Base-by-base conservation (phyloP, 2,113 vertebrate species). In the Trichomycterus rosablanca region DNA sequence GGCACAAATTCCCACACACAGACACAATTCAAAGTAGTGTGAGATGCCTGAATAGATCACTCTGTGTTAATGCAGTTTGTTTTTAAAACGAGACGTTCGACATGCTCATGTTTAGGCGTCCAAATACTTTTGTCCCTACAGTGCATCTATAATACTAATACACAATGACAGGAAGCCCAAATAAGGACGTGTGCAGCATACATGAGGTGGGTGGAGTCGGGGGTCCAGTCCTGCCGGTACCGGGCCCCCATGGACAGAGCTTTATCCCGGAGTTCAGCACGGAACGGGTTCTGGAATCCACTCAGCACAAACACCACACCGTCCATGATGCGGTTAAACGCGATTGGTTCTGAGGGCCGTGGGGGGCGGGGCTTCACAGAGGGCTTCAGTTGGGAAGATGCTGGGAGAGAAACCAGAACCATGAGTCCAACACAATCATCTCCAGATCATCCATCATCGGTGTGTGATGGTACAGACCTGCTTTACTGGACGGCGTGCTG, bases 231-330 rank as follows among this genome's bases (percentile, higher is more conserved):
- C 0, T 91, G 84, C 7, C 85, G 77, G 56, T 95, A 95, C 58
- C 89, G 90, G 51, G 87, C 93, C 6, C 92, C 92, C 89, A 95
- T 85, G 50, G 90, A 89, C 45, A 95, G 65, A 5, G 92, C 93
- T 69, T 93, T 93, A 72, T 94, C 92, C 54, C 92, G 84, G 35
- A 95, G 86, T 50, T 95, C 92, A 0, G 80, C 89, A 64, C 92
- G 86, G 72, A 90, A 92, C 1, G 93, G 93, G 73, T 95, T 94
- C 78, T 95, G 92, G 74, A 95, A 94, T 43, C 93, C 93, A 0
- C 93, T 95, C 59, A 95, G 82, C 20, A 95, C 92, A 48, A 95
- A 89, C 74, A 94, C 91, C 4, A 90, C 89, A 0, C 89, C 92
- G 71, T 91, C 85, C 67, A 95, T 72, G 52, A 93, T 67, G 5